These are phyloP conservation scores for Brachionus paranguensis DNA, from an alignment of 1,140 invertebrate species.

Conservation along the genomic window DNA sequence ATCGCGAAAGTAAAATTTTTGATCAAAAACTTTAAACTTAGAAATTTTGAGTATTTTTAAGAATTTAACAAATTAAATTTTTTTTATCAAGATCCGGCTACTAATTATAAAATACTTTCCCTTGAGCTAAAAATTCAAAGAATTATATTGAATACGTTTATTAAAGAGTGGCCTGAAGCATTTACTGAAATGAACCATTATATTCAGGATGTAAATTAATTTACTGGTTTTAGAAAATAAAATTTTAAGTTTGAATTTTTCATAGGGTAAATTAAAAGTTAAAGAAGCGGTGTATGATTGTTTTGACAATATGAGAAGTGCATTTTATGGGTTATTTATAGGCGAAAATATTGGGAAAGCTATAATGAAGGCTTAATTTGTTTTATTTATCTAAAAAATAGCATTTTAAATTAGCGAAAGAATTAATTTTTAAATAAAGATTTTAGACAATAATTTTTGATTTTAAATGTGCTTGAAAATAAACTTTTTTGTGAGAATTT, in stretches of 20 bases:
- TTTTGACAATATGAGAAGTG: conserved; percentile 62
- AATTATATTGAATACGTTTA: conserved; percentile 32
- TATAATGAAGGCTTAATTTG: conserved; percentile 56
- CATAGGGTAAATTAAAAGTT: conserved; percentile 60
- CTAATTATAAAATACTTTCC: background rate
- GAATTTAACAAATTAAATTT: background rate
- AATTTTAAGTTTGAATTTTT: background rate
- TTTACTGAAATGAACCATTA: conserved; percentile 54
- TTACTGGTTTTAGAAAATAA: conserved; percentile 42
- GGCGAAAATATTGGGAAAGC: conserved; percentile 64
- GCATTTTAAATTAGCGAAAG: too few species aligned
- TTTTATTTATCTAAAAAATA: too few species aligned
- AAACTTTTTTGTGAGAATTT: too few species aligned
- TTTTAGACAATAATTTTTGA: too few species aligned
- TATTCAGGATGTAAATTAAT: too few species aligned
- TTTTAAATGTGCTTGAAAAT: too few species aligned
- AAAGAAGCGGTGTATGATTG: conserved; percentile 60
- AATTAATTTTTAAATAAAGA: too few species aligned
- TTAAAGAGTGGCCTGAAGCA: conserved; percentile 57
- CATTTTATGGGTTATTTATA: conserved; percentile 61
- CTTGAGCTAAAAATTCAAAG: conserved; percentile 39
- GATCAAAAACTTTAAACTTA: background rate
- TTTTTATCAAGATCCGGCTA: conserved; percentile 14
- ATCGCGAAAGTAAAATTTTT: too few species aligned
- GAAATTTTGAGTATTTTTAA: background rate